Percentiles rank a stretch among this genome's conserved stretches.
phyloP scores from a whole-genome alignment of 2,113 vertebrate genomes.

The Synchiropus splendidus region DNA sequence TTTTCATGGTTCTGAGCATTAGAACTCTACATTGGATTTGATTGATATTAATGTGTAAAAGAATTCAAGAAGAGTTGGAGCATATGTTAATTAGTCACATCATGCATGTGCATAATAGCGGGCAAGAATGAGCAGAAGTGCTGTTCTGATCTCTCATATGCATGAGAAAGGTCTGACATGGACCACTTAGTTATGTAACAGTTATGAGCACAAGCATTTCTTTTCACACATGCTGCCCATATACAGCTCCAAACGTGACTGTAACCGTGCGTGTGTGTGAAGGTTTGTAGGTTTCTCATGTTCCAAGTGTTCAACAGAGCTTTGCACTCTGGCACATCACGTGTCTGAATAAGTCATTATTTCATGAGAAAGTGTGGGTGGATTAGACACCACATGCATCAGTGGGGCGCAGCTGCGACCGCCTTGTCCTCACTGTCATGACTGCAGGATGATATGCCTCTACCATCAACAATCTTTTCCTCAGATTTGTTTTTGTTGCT shows the following conservation, averaged over 20 bases:
- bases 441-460: not conserved
- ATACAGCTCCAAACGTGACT: slow-evolving; percentile 4
- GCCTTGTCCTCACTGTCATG: slow-evolving; percentile 1
- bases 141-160: slow-evolving; percentile 35
- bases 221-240: slow-evolving; percentile 8
- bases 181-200: slow-evolving; percentile 35
- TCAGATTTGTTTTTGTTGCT: not conserved
- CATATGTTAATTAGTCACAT: slow-evolving; percentile 24
- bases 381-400: slow-evolving; percentile 12
- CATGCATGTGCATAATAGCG: slow-evolving; percentile 7
- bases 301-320: slow-evolving; percentile 29
- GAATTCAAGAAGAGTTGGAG: not conserved
- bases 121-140: slow-evolving; percentile 13
- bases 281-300: slow-evolving; percentile 38
- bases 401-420: not conserved
- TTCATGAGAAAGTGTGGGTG: slow-evolving; percentile 7
- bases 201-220: slow-evolving; percentile 20
- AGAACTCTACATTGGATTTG: no score
- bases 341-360: slow-evolving; percentile 30
- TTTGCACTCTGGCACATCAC: slow-evolving; percentile 34
- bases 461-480: no score
- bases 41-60: not conserved
- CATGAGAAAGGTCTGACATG: slow-evolving; percentile 38
- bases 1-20: no score
- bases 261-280: not conserved